Percentiles rank a stretch among this genome's conserved stretches.
Conservation (phyloP, 2,797 vertebrate genomes). For the Falco peregrinus region DNA sequence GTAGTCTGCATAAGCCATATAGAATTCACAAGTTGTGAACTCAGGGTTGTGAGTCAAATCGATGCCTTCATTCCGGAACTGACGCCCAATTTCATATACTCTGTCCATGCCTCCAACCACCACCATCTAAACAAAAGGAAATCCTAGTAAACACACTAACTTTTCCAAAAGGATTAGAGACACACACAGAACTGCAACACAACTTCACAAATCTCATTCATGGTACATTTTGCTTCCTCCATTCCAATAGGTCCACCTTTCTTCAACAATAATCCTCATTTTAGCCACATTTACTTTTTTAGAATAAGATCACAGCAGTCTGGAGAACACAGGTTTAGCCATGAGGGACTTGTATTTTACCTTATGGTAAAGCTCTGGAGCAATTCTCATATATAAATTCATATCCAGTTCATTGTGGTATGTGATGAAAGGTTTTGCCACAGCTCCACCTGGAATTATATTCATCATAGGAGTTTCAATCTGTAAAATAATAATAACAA, state of each 20-base stretch:
- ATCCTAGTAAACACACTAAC: neutral
- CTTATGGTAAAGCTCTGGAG: slow-evolving; percentile 98
- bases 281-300: neutral
- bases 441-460: slow-evolving; percentile 93
- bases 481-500: slow-evolving; percentile 68
- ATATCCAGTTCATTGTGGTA: slow-evolving; percentile 97
- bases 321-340: neutral
- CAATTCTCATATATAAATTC: slow-evolving; percentile 97
- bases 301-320: neutral
- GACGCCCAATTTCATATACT: slow-evolving; percentile 96
- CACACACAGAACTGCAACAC: neutral
- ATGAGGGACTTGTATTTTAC: slow-evolving; percentile 63
- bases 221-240: neutral
- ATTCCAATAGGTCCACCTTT: neutral
- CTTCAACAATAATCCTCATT: neutral
- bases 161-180: neutral
- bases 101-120: slow-evolving; percentile 96
- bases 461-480: slow-evolving; percentile 99
- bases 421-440: slow-evolving; percentile 94
- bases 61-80: slow-evolving; percentile 98
- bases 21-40: slow-evolving; percentile 99
- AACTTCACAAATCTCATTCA: neutral
- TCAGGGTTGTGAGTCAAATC: slow-evolving; percentile 98
- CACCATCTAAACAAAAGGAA: slow-evolving; percentile 84
- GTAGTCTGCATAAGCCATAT: slow-evolving; percentile 99